Evolutionary conservation across 2,113 vertebrate genomes (phyloP).

Genomic region (Jaculus jaculus): DNA sequence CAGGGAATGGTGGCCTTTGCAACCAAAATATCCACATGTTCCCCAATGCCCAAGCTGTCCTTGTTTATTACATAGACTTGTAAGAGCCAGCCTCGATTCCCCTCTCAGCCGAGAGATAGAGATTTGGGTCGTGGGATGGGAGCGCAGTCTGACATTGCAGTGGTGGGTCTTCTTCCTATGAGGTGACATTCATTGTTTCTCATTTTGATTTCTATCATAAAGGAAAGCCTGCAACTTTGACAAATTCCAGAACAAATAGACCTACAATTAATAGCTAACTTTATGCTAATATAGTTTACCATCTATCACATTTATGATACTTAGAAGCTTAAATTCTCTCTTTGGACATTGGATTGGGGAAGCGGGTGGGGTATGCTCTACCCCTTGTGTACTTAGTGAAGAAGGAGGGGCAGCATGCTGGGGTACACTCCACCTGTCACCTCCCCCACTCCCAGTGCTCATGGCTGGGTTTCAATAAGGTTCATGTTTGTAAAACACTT

Average conservation of each 20-base stretch:
- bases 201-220: constrained; percentile 40
- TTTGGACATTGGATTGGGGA: neutral
- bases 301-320: neutral
- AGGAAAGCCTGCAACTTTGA: neutral
- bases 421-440: neutral
- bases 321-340: constrained; percentile 7
- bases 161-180: neutral
- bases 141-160: neutral
- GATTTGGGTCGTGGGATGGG: neutral
- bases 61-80: neutral
- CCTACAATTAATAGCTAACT: neutral
- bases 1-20: neutral
- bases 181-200: neutral
- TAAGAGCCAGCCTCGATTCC: neutral
- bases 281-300: neutral
- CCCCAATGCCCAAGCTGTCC: neutral
- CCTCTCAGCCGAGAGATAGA: neutral
- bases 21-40: neutral
- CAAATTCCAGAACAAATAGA: constrained; percentile 48
- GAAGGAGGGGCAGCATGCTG: too few relatives aligned
- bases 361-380: neutral
- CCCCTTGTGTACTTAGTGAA: neutral
- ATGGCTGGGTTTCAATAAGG: neutral
- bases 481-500: constrained; percentile 7
- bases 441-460: neutral